These are phyloP conservation scores for Seira sanloemensis DNA, from an alignment of 2,888 invertebrate genomes.

Conservation along the genomic window DNA sequence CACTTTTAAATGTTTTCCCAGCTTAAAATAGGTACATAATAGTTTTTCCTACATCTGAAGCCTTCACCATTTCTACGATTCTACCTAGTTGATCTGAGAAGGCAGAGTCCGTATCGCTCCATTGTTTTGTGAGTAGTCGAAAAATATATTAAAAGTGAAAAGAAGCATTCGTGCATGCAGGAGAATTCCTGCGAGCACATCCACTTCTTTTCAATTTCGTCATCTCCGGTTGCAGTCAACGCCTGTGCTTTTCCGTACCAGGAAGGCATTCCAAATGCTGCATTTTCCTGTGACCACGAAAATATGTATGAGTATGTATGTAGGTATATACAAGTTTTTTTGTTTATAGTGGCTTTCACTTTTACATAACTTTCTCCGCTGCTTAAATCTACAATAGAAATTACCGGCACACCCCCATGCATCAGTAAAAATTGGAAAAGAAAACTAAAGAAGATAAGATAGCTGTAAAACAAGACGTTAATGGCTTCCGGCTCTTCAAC, in stretches of 20 bases:
- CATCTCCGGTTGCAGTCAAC: not conserved
- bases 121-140: not conserved
- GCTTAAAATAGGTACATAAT: too few relatives aligned
- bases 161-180: not conserved
- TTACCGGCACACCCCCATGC: not conserved
- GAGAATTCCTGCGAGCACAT: not conserved
- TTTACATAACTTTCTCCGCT: not conserved
- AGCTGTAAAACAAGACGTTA: conserved; percentile 61
- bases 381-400: not conserved
- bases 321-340: not conserved
- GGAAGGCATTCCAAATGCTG: not conserved
- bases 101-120: too few relatives aligned
- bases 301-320: too few relatives aligned
- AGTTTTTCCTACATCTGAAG: too few relatives aligned
- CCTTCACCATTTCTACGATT: too few relatives aligned
- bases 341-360: not conserved
- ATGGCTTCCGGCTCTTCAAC: conserved; percentile 57
- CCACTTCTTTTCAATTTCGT: not conserved
- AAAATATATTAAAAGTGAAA: not conserved
- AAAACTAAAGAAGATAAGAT: conserved; percentile 34
- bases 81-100: too few relatives aligned
- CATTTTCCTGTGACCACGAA: not conserved
- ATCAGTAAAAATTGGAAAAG: not conserved
- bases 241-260: not conserved
- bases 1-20: too few relatives aligned